phyloP scores from a whole-genome alignment of 2,797 vertebrate genomes.

The Hozukius guyotensis region DNA sequence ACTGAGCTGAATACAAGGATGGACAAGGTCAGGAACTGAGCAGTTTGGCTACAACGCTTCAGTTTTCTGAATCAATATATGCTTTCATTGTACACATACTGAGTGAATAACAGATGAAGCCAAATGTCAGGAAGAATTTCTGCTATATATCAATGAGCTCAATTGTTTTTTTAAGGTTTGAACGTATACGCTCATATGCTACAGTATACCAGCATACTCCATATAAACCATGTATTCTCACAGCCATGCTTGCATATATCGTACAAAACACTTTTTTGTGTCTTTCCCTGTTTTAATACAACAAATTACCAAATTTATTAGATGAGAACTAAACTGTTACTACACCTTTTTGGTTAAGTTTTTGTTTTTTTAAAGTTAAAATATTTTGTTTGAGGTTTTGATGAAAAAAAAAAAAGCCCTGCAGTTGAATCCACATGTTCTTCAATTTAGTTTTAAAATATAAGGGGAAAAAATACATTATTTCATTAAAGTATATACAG shows the following conservation, averaged over 20 bases:
- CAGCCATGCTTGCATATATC: background rate
- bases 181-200: background rate
- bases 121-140: conserved; percentile 6
- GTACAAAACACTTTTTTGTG: background rate
- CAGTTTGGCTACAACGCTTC: background rate
- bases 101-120: background rate
- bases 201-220: background rate
- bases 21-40: conserved; percentile 18
- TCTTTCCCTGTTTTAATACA: background rate
- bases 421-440: too few relatives aligned
- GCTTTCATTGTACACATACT: background rate
- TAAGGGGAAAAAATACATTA: background rate
- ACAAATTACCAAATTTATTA: too few relatives aligned
- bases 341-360: background rate
- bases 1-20: background rate
- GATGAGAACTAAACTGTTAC: too few relatives aligned
- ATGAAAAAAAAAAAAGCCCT: background rate
- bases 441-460: background rate
- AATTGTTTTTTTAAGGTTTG: background rate
- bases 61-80: background rate
- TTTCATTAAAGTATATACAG: background rate
- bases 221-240: background rate
- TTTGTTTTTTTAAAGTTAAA: background rate
- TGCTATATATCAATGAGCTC: conserved; percentile 2
- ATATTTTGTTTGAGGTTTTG: background rate